These are phyloP conservation scores for Peromyscus attwateri DNA, from an alignment of 2,797 vertebrate genomes.

Conservation along the genomic window DNA sequence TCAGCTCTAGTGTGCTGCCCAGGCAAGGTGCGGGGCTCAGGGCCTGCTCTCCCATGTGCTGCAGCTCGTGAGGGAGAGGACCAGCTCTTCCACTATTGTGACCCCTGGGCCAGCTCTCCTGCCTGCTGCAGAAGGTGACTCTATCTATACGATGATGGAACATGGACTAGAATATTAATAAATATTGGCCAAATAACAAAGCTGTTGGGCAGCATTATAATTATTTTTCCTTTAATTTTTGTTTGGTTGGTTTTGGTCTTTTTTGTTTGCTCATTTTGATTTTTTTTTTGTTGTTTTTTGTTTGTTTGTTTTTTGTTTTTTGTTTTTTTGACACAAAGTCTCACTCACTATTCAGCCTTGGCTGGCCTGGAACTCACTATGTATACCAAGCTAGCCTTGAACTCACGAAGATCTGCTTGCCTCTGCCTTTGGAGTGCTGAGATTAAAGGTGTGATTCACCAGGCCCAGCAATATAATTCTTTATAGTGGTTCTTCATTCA, in stretches of 20 bases:
- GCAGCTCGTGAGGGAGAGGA: not conserved
- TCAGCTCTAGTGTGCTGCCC: not conserved
- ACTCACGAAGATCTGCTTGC: not conserved
- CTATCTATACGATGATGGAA: not conserved
- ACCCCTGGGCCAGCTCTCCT: not conserved
- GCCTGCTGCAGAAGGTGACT: not conserved
- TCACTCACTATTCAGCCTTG: not conserved
- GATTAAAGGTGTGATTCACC: not conserved
- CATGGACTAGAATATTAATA: not conserved
- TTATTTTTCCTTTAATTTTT: not conserved
- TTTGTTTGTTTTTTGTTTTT: not conserved
- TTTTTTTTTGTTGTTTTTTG: not conserved
- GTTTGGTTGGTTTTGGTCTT: not conserved
- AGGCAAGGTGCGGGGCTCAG: not conserved
- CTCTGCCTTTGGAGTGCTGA: not conserved
- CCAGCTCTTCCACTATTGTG: not conserved
- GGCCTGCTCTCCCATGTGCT: not conserved
- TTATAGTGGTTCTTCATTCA: not conserved
- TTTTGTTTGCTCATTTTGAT: not conserved
- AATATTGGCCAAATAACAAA: constrained; percentile 1
- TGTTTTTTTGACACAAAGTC: not conserved
- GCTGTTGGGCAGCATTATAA: not conserved
- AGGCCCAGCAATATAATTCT: not conserved
- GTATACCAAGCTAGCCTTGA: not conserved
- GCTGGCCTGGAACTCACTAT: not conserved